phyloP scores from a whole-genome alignment of 2,888 invertebrate species.

The Schrankia costaestrigalis region DNA sequence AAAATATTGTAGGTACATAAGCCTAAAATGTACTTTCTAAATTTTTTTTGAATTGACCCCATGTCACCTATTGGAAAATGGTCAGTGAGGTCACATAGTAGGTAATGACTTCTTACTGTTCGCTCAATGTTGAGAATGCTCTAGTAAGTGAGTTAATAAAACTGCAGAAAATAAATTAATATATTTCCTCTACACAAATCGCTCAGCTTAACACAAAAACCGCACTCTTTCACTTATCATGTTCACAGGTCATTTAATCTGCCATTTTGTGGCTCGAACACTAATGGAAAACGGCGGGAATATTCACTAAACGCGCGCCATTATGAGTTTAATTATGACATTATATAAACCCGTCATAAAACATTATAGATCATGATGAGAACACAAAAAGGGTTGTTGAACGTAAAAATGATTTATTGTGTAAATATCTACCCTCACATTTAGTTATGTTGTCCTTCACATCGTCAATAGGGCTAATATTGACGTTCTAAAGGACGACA shows the following conservation, averaged over 20 bases:
- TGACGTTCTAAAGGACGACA: too few species aligned
- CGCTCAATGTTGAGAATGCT: too few species aligned
- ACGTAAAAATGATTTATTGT: conserved; percentile 6
- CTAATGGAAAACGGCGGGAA: conserved; percentile 45
- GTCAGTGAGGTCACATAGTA: too few species aligned
- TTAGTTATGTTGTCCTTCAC: too few species aligned
- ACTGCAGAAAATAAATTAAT: neutral
- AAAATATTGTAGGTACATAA: too few species aligned
- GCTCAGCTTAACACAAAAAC: conserved; percentile 8
- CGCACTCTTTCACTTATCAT: conserved; percentile 41
- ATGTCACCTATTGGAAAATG: too few species aligned
- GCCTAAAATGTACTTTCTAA: too few species aligned
- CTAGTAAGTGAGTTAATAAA: too few species aligned
- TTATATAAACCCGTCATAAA: conserved; percentile 7
- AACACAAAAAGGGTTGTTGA: neutral
- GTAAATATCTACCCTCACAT: neutral
- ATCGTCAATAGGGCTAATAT: too few species aligned
- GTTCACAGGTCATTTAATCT: conserved; percentile 47
- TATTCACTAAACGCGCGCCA: conserved; percentile 34
- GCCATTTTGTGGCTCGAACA: conserved; percentile 34
- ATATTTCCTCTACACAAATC: neutral
- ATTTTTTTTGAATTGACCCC: too few species aligned
- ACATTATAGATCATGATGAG: conserved; percentile 5
- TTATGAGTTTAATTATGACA: conserved; percentile 30
- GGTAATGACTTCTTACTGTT: too few species aligned